Conservation (phyloP, 2,113 vertebrate species). For the Phylloscopus whistleri region DNA sequence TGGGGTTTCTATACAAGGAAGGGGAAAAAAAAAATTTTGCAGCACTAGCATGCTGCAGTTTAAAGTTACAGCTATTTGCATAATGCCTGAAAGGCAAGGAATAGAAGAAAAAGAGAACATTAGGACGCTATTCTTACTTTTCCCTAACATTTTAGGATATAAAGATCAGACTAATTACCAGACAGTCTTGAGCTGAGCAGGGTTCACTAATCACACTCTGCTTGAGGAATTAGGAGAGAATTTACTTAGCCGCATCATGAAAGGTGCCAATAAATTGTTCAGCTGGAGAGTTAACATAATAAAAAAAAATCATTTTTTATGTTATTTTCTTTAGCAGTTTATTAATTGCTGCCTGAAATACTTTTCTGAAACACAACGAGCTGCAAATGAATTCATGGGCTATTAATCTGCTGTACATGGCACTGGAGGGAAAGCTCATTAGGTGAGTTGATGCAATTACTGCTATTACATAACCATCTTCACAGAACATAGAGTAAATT, state of each 20-base stretch:
- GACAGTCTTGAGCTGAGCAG: not conserved
- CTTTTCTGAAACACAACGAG: slow-evolving; percentile 68
- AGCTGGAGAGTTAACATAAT: slow-evolving; percentile 61
- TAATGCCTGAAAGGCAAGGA: slow-evolving; percentile 12
- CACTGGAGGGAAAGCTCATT: slow-evolving; percentile 70
- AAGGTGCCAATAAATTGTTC: slow-evolving; percentile 67
- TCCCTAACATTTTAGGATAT: not conserved
- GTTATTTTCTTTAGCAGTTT: slow-evolving; percentile 65
- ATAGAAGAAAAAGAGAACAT: not conserved
- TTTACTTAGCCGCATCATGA: slow-evolving; percentile 27
- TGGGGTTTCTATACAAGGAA: not conserved
- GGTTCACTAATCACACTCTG: slow-evolving; percentile 22
- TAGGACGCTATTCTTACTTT: not conserved
- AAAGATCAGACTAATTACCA: slow-evolving; percentile 39
- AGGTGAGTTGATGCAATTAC: slow-evolving; percentile 68
- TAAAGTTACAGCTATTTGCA: not conserved
- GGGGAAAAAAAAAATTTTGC: accelerated
- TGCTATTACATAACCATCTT: slow-evolving; percentile 71
- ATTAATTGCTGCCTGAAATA: slow-evolving; percentile 69
- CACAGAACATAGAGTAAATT: slow-evolving; percentile 68
- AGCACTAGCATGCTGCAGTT: not conserved
- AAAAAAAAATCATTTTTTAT: slow-evolving; percentile 59
- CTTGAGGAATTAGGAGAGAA: slow-evolving; percentile 41
- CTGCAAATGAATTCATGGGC: slow-evolving; percentile 71
- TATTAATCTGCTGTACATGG: slow-evolving; percentile 73